phyloP scores from a whole-genome alignment of 1,140 invertebrate species.

The Drosophila mojavensis region DNA sequence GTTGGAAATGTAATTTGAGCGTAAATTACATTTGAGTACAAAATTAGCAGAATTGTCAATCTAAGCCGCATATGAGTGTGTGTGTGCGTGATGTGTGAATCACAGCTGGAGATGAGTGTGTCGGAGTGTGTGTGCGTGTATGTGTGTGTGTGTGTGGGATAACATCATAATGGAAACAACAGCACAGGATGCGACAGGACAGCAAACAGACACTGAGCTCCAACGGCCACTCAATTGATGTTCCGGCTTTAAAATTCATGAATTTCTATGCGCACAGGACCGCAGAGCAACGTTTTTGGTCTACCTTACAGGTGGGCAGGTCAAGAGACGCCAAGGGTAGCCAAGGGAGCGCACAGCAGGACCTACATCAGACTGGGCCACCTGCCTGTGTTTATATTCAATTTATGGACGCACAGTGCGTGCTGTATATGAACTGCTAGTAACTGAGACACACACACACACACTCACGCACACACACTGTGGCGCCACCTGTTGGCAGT shows the following conservation, averaged over 20 bases:
- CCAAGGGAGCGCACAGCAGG: neutral
- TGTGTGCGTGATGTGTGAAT: constrained; percentile 54
- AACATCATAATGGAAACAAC: constrained; percentile 60
- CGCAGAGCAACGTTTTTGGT: constrained; percentile 11
- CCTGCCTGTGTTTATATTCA: constrained; percentile 39
- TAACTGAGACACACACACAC: neutral
- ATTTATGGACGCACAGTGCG: constrained; percentile 18
- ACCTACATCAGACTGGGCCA: constrained; percentile 17
- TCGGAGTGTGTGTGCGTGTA: constrained; percentile 21
- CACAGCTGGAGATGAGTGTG: constrained; percentile 21
- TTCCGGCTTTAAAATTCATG: constrained; percentile 74
- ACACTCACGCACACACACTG: neutral
- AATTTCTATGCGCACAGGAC: constrained; percentile 39
- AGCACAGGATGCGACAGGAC: neutral
- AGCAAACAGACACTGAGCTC: neutral
- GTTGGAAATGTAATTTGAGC: constrained; percentile 78
- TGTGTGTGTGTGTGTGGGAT: constrained; percentile 23
- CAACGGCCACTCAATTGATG: constrained; percentile 15
- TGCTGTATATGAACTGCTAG: neutral
- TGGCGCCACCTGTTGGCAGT: constrained; percentile 37
- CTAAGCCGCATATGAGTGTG: constrained; percentile 33
- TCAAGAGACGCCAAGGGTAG: neutral
- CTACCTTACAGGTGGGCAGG: neutral
- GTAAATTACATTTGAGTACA: constrained; percentile 75
- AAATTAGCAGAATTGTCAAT: constrained; percentile 80